phyloP scores from a whole-genome alignment of 2,888 invertebrate genomes.

The Lithophane semibrunnea region DNA sequence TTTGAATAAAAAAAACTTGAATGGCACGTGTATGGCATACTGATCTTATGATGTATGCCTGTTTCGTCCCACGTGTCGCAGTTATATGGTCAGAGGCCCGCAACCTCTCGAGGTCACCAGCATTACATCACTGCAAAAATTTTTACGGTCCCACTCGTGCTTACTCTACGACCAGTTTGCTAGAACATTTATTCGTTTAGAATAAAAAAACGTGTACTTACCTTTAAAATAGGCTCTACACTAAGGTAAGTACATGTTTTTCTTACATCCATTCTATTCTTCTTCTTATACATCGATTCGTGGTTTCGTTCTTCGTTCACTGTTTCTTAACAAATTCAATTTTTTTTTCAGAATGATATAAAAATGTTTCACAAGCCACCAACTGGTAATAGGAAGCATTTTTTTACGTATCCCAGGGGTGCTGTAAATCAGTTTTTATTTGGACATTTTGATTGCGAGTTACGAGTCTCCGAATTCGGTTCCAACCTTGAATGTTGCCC shows the following conservation, averaged over 20 bases:
- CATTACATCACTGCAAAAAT: slow-evolving; percentile 74
- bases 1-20: slow-evolving; percentile 9
- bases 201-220: slow-evolving; percentile 46
- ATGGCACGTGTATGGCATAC: slow-evolving; percentile 53
- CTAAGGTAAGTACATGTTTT: slow-evolving; percentile 21
- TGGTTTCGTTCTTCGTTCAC: slow-evolving; percentile 4
- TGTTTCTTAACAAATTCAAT: slow-evolving; percentile 4
- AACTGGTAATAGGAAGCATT: slow-evolving; percentile 6
- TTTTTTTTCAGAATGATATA: slow-evolving; percentile 16
- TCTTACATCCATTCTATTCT: slow-evolving; percentile 22
- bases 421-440: slow-evolving; percentile 57
- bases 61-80: slow-evolving; percentile 65
- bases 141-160: slow-evolving; percentile 54
- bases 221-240: slow-evolving; percentile 18
- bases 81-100: slow-evolving; percentile 61
- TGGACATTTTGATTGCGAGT: slow-evolving; percentile 56
- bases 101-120: slow-evolving; percentile 67
- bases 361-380: slow-evolving; percentile 29
- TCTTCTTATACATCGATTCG: too few relatives aligned
- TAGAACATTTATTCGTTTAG: slow-evolving; percentile 39
- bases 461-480: slow-evolving; percentile 25
- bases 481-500: slow-evolving; percentile 12
- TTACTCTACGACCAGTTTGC: slow-evolving; percentile 14
- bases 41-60: slow-evolving; percentile 48
- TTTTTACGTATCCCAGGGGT: slow-evolving; percentile 30